Base-by-base conservation (phyloP, 1,140 invertebrate species). In the Phymorhynchus buccinoides region DNA sequence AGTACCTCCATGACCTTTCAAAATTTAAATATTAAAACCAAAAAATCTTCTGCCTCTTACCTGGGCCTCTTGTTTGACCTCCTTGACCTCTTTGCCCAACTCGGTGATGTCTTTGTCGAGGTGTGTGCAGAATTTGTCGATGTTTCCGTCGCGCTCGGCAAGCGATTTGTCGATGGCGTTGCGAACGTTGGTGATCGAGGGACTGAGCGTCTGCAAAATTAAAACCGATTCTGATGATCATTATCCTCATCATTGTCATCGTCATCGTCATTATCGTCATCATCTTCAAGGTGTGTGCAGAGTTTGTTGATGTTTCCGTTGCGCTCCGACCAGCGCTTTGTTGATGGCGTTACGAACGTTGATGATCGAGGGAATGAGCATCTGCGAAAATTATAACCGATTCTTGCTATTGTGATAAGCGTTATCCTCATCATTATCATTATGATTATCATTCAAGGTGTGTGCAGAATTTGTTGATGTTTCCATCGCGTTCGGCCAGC, bases 101-200 rank as follows among this genome's bases (percentile, higher is more conserved):
- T 93, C 92, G 30, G 89, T 89, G 48, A 94, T 94, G 84, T 94
- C 93, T 85, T 93, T 93, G 87, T 94, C 93, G 9, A 94, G 87
- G 66, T 91, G 90, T 22, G 84, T 88, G 87, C 92, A 93, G 90
- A 94, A 93, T 86, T 92, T 92, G 87, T 91, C 91, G 18, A 94
- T 90, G 87, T 93, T 94, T 48, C 88, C 89, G 83, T 94, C 93
- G 75, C 93, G 88, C 85, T 94, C 93, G 22, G 93, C 92, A 79
- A 94, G 87, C 18, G 91, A 84, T 86, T 94, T 94, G 87, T 94
- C 93, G 37, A 94, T 94, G 52, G 91, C 90, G 87, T 94, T 94
- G 9, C 91, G 89, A 14, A 93, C 93, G 83, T 90, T 92, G 48
- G 91, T 93, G 68, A 94, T 93, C 30, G 92, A 92, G 3, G 93